A percentile compares a stretch with the other conserved stretches of the same genome.
phyloP scores from a whole-genome alignment of 2,888 invertebrate species.

The Altica lythri region DNA sequence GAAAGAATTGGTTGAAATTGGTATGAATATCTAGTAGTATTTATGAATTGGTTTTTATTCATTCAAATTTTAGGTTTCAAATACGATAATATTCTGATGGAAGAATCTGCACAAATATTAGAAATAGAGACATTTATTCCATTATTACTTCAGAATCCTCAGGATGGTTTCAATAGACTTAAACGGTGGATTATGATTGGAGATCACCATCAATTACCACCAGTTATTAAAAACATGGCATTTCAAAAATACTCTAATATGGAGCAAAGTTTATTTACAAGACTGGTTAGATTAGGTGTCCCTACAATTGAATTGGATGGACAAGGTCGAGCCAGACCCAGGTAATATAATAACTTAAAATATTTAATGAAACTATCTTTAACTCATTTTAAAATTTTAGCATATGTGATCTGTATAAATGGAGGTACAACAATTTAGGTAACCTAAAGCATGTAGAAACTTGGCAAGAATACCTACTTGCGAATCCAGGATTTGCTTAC shows the following conservation, averaged over 20 bases:
- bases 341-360: conserved; percentile 59
- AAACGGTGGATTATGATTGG: conserved; percentile 99
- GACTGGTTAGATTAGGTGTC: conserved; percentile 94
- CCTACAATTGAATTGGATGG: conserved; percentile 97
- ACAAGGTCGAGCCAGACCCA: conserved; percentile 92
- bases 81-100: conserved; percentile 99
- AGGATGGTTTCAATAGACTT: conserved; percentile 92
- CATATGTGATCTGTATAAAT: conserved; percentile 92
- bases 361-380: too few relatives aligned
- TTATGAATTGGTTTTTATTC: background rate
- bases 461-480: conserved; percentile 82
- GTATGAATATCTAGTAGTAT: conserved; percentile 54
- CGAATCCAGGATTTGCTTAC: conserved; percentile 90
- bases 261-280: conserved; percentile 98
- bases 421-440: conserved; percentile 95
- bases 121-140: conserved; percentile 99
- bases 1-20: conserved; percentile 92
- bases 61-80: conserved; percentile 70
- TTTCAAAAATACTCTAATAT: conserved; percentile 99
- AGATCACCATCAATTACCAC: conserved; percentile 98
- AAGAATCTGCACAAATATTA: conserved; percentile 97
- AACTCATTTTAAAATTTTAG: too few relatives aligned
- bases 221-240: conserved; percentile 99
- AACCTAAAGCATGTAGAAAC: conserved; percentile 88
- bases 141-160: conserved; percentile 95